Conservation (phyloP, 2,797 vertebrate genomes). For the Gouania willdenowi region DNA sequence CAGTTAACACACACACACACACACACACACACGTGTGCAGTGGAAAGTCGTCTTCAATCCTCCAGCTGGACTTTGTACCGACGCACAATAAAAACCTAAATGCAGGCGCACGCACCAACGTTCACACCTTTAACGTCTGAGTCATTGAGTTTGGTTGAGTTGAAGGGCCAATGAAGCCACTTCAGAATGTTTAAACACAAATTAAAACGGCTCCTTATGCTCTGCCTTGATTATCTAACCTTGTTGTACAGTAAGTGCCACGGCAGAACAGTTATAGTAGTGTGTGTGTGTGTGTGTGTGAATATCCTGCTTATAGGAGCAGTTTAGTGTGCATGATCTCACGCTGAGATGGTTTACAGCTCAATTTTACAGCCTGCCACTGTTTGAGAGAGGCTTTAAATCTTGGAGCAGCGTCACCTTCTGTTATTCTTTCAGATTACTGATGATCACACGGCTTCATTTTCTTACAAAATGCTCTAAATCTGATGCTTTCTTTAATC, state of each 20-base stretch:
- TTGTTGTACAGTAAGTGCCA: slow-evolving; percentile 34
- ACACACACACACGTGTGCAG: slow-evolving; percentile 11
- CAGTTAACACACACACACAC: no score
- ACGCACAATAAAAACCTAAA: slow-evolving; percentile 7
- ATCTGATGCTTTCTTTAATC: no score
- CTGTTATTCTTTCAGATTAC: no score
- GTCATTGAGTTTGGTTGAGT: slow-evolving; percentile 28
- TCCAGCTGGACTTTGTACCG: slow-evolving; percentile 29
- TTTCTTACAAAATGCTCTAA: no score
- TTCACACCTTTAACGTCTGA: slow-evolving; percentile 23
- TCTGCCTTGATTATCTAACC: slow-evolving; percentile 26
- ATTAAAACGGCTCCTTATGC: slow-evolving; percentile 40
- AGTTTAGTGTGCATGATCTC: not conserved
- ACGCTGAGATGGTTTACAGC: slow-evolving; percentile 53
- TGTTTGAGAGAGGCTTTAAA: slow-evolving; percentile 42
- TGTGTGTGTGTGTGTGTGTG: not conserved
- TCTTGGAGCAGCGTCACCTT: no score
- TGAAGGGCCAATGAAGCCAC: slow-evolving; percentile 36
- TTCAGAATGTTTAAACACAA: slow-evolving; percentile 45
- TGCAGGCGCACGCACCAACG: not conserved
- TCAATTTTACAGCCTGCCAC: slow-evolving; percentile 57
- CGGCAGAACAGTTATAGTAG: slow-evolving; percentile 12
- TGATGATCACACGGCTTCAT: no score
- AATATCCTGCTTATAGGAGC: not conserved
- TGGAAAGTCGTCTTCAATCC: slow-evolving; percentile 39